Conservation (phyloP, 2,113 vertebrate species). For the Aythya baeri region DNA sequence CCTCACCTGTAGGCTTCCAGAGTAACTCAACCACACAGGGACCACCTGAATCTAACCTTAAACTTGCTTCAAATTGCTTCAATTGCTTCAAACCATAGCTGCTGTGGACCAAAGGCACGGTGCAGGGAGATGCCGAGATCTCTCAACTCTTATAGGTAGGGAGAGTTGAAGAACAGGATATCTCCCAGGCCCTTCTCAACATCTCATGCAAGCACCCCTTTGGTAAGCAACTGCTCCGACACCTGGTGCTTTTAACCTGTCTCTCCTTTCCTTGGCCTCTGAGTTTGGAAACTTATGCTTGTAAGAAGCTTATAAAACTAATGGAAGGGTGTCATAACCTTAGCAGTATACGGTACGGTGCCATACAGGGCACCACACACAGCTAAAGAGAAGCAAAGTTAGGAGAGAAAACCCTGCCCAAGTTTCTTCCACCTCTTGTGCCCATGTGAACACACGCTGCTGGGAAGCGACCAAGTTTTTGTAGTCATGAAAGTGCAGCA, state of each 20-base stretch:
- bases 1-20: neutral
- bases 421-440: conserved; percentile 65
- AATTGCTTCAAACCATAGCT: neutral
- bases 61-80: neutral
- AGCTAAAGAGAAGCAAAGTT: neutral
- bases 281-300: neutral
- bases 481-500: conserved; percentile 78
- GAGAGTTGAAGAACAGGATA: neutral
- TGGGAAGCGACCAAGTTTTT: conserved; percentile 75
- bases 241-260: neutral
- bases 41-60: neutral
- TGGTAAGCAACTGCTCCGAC: neutral
- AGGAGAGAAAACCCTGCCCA: neutral
- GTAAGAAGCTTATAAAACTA: neutral
- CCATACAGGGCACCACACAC: neutral
- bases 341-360: neutral
- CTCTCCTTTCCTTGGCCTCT: neutral
- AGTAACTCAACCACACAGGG: neutral
- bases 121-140: neutral
- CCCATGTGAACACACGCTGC: conserved; percentile 73
- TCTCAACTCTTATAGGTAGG: neutral
- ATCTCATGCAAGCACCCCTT: neutral
- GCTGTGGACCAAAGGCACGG: neutral
- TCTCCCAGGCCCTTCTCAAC: neutral
- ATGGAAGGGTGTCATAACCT: neutral